Conservation (phyloP, 2,797 vertebrate species). For the Hirundo rustica region DNA sequence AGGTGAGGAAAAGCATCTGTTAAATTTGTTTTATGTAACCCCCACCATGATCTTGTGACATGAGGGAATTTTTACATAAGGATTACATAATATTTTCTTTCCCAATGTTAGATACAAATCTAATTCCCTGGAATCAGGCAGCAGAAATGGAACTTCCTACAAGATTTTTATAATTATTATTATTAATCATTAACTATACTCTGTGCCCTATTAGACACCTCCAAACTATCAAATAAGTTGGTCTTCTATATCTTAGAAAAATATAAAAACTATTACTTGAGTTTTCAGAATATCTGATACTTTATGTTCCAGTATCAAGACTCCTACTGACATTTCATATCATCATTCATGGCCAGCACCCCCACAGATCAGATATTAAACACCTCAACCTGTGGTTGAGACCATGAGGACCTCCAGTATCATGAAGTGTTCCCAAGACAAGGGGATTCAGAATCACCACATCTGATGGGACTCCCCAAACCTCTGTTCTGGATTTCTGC, state of each 20-base stretch:
- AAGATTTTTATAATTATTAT: neutral
- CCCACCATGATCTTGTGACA: neutral
- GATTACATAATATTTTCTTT: neutral
- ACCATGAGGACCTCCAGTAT: accelerated
- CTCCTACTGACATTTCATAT: neutral
- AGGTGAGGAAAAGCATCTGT: neutral
- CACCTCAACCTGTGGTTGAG: accelerated
- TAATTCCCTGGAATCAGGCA: neutral
- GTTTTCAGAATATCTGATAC: neutral
- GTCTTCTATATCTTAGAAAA: neutral
- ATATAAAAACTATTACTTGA: neutral
- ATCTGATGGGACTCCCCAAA: neutral
- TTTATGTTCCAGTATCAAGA: neutral
- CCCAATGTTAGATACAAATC: neutral
- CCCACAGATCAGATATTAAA: neutral
- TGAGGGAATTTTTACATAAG: neutral
- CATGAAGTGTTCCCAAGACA: accelerated
- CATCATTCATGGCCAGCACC: accelerated
- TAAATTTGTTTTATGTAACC: neutral
- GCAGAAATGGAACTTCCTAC: neutral
- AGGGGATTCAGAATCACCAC: neutral
- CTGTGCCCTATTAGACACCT: neutral
- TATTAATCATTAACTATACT: neutral
- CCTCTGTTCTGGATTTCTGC: neutral
- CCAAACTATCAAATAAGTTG: neutral